These are phyloP conservation scores for Mallotus villosus DNA, from an alignment of 2,797 vertebrate genomes.

Conservation along the genomic window DNA sequence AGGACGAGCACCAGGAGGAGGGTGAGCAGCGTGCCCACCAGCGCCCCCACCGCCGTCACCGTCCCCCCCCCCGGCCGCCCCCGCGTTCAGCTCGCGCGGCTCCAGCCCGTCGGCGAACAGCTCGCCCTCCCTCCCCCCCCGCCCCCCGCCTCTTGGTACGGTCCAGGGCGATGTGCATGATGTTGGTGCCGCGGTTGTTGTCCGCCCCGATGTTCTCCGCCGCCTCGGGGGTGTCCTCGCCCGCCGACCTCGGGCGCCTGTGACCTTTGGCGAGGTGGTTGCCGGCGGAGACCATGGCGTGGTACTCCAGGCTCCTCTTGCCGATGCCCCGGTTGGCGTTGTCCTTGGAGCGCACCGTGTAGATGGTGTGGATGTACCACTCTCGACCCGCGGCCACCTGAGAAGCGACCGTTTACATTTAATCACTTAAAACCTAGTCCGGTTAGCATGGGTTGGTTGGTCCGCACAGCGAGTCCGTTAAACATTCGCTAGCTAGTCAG, in stretches of 20 bases:
- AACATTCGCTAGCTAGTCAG: too few relatives aligned
- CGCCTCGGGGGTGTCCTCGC: conserved; percentile 54
- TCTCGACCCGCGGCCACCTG: conserved; percentile 90
- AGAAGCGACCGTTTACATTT: conserved; percentile 26
- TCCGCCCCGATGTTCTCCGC: conserved; percentile 78
- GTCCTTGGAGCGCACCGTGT: conserved; percentile 88
- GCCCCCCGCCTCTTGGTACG: conserved; percentile 57
- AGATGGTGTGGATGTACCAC: conserved; percentile 94
- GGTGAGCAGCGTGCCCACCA: conserved; percentile 77
- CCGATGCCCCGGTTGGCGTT: conserved; percentile 81
- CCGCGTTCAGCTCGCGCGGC: conserved; percentile 68
- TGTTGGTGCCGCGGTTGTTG: conserved; percentile 89
- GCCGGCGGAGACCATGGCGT: conserved; percentile 66
- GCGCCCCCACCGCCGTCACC: conserved; percentile 72
- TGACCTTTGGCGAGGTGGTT: conserved; percentile 9
- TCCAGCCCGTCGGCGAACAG: conserved; percentile 58
- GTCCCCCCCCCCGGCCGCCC: conserved; percentile 55
- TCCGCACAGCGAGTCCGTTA: too few relatives aligned
- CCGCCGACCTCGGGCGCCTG: conserved; percentile 71
- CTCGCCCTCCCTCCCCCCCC: conserved; percentile 53
- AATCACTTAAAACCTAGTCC: neutral
- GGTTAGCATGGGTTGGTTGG: neutral
- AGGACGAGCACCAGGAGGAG: conserved; percentile 69
- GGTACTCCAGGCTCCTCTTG: conserved; percentile 86
- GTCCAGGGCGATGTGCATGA: conserved; percentile 88